Evolutionary conservation across 2,113 vertebrate genomes (phyloP), one percentile per base, ranked within the genome.

Genomic region (Pangasianodon gigas): DNA sequence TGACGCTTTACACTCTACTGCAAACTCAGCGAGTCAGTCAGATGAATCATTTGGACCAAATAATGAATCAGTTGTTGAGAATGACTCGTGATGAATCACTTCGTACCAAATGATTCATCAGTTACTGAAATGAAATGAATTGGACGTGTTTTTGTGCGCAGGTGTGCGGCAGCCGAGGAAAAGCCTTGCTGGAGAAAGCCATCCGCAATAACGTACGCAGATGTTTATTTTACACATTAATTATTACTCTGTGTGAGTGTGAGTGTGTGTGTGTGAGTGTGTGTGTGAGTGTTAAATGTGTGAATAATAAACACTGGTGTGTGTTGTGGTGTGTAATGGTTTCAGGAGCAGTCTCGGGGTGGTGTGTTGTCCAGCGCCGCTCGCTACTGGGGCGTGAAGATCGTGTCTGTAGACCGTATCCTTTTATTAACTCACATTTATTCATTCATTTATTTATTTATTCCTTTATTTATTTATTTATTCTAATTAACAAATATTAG

Each of bases 131-230:
- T 37, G 37, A 37, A 37, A 14, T 32, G 8, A 67, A 32, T 77
- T 46, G 19, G 48, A 41, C 21, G 2, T 19, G 11, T 52, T 48
- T 54, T 18, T 46, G 37, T 81, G 48, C 19, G 52, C 94, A 97
- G 97, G 93, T 89, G 0, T 96, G 95, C 89, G 91, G 96, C 91
- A 98, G 97, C 92, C 95, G 97, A 51, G 97, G 97, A 3, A 97
- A 96, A 93, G 96, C 96, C 32, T 93, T 98, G 44, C 94, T 98
- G 88, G 96, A 97, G 94, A 97, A 96, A 93, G 98, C 96, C 89
- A 97, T 97, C 90, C 95, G 95, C 91, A 97, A 97, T 87, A 97
- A 97, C 92, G 97, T 97, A 84, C 11, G 11, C 6, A 60, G 0
- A 10, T 4, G 90, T 96, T n/a, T 52, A 13, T 13, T 26, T 46